A percentile compares a stretch with the other conserved stretches of the same genome.
Conservation (phyloP, 2,888 invertebrate genomes). For the Papilio demoleus region DNA sequence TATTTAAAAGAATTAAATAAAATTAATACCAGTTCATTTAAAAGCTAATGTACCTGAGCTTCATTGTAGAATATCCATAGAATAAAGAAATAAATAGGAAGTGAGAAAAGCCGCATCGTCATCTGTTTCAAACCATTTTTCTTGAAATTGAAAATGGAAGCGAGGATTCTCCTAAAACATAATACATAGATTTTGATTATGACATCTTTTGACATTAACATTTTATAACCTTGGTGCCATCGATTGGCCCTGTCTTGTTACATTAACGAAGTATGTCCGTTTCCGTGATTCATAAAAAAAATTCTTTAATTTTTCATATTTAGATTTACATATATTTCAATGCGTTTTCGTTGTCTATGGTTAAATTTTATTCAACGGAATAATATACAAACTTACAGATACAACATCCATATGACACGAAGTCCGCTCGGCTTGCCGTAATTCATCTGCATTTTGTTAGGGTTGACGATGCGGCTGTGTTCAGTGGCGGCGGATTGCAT, state of each 20-base stretch:
- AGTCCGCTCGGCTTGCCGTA: constrained; percentile 89
- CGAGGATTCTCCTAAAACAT: constrained; percentile 86
- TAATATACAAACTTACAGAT: constrained; percentile 85
- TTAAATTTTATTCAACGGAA: constrained; percentile 1
- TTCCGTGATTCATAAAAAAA: too few species aligned
- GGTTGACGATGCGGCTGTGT: constrained; percentile 84
- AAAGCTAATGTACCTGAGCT: constrained; percentile 73
- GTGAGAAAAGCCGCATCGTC: constrained; percentile 87
- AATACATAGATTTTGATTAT: constrained; percentile 46
- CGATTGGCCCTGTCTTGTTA: too few species aligned
- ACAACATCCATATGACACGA: constrained; percentile 87
- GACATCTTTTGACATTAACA: too few species aligned
- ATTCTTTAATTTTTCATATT: background rate
- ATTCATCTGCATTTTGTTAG: constrained; percentile 89
- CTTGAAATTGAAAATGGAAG: constrained; percentile 91
- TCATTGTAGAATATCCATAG: constrained; percentile 91
- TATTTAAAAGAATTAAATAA: too few species aligned
- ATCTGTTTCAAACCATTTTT: constrained; percentile 89
- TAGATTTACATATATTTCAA: too few species aligned
- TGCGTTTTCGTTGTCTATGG: too few species aligned
- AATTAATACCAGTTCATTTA: too few species aligned
- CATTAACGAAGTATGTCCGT: too few species aligned
- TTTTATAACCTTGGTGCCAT: too few species aligned
- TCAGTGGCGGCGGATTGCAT: constrained; percentile 85
- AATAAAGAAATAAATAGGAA: constrained; percentile 90